phyloP scores from a whole-genome alignment of 2,888 invertebrate genomes.

The Drosophila borealis region DNA sequence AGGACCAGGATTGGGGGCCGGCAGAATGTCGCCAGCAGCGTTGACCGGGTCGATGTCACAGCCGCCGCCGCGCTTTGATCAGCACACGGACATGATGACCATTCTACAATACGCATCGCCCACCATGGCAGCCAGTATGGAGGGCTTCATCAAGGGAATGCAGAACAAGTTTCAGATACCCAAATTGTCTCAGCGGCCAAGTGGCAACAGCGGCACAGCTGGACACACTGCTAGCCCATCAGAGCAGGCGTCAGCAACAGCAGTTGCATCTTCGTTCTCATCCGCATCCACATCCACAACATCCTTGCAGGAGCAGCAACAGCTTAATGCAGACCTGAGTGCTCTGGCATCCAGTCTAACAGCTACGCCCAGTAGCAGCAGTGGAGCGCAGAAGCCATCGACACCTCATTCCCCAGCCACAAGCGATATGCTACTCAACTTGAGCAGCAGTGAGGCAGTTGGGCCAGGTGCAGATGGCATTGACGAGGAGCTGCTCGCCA shows the following conservation, averaged over 20 bases:
- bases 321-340: constrained; percentile 10
- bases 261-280: constrained; percentile 13
- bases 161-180: constrained; percentile 95
- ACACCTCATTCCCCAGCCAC: constrained; percentile 12
- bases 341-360: constrained; percentile 18
- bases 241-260: constrained; percentile 30
- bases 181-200: constrained; percentile 88
- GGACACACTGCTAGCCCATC: constrained; percentile 32
- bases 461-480: constrained; percentile 51
- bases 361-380: constrained; percentile 20
- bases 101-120: constrained; percentile 87
- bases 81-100: constrained; percentile 84
- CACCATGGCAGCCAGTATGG: constrained; percentile 88
- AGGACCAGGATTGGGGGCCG: constrained; percentile 30
- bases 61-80: constrained; percentile 79
- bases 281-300: constrained; percentile 22
- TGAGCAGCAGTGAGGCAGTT: constrained; percentile 25
- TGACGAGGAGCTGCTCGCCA: constrained; percentile 72
- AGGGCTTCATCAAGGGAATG: constrained; percentile 91
- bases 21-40: constrained; percentile 60
- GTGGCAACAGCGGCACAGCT: constrained; percentile 26
- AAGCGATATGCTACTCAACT: constrained; percentile 45
- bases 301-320: constrained; percentile 30
- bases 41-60: constrained; percentile 74
- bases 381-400: constrained; percentile 16